Evolutionary conservation across 2,113 vertebrate genomes (phyloP).

Genomic region (Herpetotheres cachinnans): DNA sequence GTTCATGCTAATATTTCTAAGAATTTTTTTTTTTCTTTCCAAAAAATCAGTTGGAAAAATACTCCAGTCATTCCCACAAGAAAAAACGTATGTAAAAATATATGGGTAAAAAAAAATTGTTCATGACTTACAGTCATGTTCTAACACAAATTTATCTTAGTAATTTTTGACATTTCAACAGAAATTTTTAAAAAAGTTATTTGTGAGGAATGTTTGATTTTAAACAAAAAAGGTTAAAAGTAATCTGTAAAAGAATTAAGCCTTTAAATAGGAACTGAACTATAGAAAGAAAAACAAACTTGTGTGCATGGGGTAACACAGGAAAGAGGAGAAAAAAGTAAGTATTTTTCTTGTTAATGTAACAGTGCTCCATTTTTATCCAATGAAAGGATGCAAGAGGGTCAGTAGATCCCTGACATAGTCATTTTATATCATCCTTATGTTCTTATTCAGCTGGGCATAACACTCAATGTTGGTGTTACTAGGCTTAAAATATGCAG

Average conservation of each 20-base stretch:
- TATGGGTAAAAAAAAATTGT: rapidly evolving
- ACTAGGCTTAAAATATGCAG: neutral
- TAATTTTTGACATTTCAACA: neutral
- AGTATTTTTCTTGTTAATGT: neutral
- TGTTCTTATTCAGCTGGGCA: neutral
- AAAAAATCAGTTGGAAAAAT: neutral
- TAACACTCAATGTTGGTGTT: neutral
- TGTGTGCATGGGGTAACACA: neutral
- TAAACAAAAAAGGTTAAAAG: neutral
- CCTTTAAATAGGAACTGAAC: neutral
- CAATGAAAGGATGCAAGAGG: neutral
- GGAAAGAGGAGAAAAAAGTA: neutral
- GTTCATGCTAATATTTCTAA: neutral
- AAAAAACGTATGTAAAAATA: neutral
- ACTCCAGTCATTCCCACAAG: rapidly evolving
- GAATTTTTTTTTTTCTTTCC: neutral
- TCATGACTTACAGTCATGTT: neutral
- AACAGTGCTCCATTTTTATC: neutral
- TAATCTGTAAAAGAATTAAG: neutral
- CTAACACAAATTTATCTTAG: neutral
- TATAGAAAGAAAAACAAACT: neutral
- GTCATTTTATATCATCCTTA: neutral
- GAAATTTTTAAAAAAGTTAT: neutral
- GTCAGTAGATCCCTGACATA: neutral
- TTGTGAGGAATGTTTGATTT: neutral